Evolutionary conservation across 2,888 invertebrate species (phyloP).

Genomic region (Apomyelois bistriatella): DNA sequence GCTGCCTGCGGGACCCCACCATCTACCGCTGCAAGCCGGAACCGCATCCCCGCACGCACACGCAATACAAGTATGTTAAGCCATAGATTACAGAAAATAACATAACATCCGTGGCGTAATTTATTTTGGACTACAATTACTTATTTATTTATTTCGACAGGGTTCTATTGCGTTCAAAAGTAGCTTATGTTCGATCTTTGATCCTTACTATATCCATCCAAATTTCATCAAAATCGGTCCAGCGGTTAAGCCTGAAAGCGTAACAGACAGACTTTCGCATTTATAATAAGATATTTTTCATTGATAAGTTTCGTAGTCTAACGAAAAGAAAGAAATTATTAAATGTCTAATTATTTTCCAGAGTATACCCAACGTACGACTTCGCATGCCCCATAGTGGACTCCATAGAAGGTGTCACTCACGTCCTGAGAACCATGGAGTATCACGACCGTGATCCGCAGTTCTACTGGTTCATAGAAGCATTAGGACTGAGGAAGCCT

Average conservation of each 20-base stretch:
- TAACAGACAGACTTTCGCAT: no score
- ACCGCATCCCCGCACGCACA: constrained; percentile 94
- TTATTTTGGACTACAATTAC: no score
- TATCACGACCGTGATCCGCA: constrained; percentile 99
- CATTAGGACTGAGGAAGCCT: constrained; percentile 91
- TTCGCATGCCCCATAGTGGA: constrained; percentile 99
- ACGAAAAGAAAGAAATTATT: neutral
- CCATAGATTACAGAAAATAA: no score
- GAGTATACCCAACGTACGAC: constrained; percentile 99
- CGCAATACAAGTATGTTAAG: constrained; percentile 95
- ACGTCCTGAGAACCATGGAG: constrained; percentile 98
- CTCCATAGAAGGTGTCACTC: constrained; percentile 97
- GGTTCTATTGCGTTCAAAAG: no score
- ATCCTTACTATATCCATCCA: no score
- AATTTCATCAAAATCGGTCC: no score
- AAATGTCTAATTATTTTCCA: constrained; percentile 46
- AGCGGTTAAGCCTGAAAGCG: no score
- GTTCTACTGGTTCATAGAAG: constrained; percentile 98
- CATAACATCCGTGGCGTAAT: no score
- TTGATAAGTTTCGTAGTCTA: no score
- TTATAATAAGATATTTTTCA: no score
- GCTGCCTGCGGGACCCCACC: constrained; percentile 98
- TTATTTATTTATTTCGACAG: no score
- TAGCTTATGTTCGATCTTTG: no score
- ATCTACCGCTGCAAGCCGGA: constrained; percentile 99